Evolutionary conservation across 1,140 invertebrate genomes (phyloP).

Genomic region (Drosophila eugracilis): DNA sequence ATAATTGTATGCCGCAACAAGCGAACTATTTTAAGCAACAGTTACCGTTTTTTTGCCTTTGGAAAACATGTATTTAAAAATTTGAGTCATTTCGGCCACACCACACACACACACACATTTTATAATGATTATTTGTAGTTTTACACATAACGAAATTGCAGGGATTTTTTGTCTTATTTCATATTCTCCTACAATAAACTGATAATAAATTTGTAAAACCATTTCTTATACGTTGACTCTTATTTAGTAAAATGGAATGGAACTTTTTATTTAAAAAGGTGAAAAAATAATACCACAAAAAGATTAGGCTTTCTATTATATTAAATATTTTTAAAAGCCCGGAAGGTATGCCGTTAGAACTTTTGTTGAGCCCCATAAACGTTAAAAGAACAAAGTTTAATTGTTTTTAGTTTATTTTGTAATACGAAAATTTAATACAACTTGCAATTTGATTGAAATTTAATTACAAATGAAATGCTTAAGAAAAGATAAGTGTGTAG

Average conservation of each 20-base stretch:
- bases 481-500: slow-evolving; percentile 15
- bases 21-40: slow-evolving; percentile 62
- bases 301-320: no score
- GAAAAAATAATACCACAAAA: not conserved
- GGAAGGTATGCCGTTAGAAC: no score
- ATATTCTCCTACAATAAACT: slow-evolving; percentile 60
- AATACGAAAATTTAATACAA: slow-evolving; percentile 73
- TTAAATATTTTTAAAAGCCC: no score
- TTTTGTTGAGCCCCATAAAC: no score
- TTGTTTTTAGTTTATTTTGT: slow-evolving; percentile 55
- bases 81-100: slow-evolving; percentile 55
- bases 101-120: slow-evolving; percentile 41
- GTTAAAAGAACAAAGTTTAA: not conserved
- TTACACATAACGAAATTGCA: slow-evolving; percentile 71
- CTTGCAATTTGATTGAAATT: slow-evolving; percentile 63
- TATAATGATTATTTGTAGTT: slow-evolving; percentile 58
- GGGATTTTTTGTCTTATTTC: slow-evolving; percentile 68
- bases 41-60: slow-evolving; percentile 44
- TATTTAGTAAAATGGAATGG: slow-evolving; percentile 11
- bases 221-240: not conserved
- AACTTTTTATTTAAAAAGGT: no score
- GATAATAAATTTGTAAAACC: slow-evolving; percentile 58
- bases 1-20: slow-evolving; percentile 26
- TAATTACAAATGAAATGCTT: slow-evolving; percentile 48
- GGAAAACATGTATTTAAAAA: slow-evolving; percentile 53